phyloP scores from a whole-genome alignment of 1,140 invertebrate genomes.

The Hermetia illucens region DNA sequence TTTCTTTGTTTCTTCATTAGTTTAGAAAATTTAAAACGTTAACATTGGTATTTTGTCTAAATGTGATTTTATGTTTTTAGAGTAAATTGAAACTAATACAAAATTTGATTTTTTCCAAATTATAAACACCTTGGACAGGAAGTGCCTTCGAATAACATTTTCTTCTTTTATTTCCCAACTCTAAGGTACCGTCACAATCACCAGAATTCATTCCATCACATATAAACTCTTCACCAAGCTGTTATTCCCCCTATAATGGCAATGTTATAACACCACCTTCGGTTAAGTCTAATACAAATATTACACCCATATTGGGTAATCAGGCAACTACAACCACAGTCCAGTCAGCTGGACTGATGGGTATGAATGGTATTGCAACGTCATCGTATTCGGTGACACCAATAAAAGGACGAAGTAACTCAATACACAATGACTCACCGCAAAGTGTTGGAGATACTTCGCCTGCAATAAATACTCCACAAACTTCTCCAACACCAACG shows the following conservation, averaged over 20 bases:
- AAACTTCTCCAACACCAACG: constrained; percentile 24
- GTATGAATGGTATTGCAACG: constrained; percentile 12
- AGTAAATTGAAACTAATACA: not conserved
- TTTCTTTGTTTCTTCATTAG: too few species aligned
- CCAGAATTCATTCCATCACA: constrained; percentile 34
- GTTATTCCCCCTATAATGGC: constrained; percentile 23
- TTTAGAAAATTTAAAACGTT: too few species aligned
- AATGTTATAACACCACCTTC: constrained; percentile 13
- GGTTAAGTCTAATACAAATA: constrained; percentile 18
- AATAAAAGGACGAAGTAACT: constrained; percentile 16
- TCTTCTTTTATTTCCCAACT: not conserved
- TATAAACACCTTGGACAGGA: not conserved
- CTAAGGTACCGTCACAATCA: constrained; percentile 30
- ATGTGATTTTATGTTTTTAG: not conserved
- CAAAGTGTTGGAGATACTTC: constrained; percentile 20
- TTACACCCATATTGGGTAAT: constrained; percentile 19
- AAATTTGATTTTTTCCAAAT: not conserved
- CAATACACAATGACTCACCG: constrained; percentile 25
- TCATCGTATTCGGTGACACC: constrained; percentile 18
- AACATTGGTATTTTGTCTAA: too few species aligned
- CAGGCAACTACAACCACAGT: constrained; percentile 22
- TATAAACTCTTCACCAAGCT: constrained; percentile 27
- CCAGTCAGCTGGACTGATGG: constrained; percentile 8
- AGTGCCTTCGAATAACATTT: not conserved
- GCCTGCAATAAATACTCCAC: constrained; percentile 25